Conservation (phyloP, 2,888 invertebrate species). For the Agrotis exclamationis region DNA sequence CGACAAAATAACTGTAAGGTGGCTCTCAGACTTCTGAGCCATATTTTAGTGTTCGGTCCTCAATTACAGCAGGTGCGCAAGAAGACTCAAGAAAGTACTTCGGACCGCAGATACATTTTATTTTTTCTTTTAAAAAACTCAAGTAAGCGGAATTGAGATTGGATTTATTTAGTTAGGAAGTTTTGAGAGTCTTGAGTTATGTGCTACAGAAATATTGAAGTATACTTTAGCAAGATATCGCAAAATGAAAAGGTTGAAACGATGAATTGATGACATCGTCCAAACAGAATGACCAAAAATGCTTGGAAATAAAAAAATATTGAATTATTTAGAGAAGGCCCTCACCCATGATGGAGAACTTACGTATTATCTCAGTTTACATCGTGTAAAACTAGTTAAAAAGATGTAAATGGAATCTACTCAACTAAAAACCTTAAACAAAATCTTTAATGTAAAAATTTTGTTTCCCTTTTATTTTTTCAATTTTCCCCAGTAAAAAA, state of each 20-base stretch:
- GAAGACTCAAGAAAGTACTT: slow-evolving; percentile 55
- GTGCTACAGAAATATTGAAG: slow-evolving; percentile 33
- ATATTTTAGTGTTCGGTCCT: slow-evolving; percentile 67
- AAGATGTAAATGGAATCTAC: background rate
- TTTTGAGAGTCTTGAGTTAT: slow-evolving; percentile 41
- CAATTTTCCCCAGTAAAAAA: too few relatives aligned
- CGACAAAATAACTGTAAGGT: slow-evolving; percentile 58
- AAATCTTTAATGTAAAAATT: too few relatives aligned
- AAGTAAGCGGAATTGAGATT: slow-evolving; percentile 61
- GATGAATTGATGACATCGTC: background rate
- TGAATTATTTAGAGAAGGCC: background rate
- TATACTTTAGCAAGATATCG: background rate
- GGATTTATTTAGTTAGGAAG: slow-evolving; percentile 51
- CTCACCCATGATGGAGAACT: background rate
- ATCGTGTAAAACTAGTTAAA: background rate
- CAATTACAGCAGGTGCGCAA: slow-evolving; percentile 68
- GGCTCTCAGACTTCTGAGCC: slow-evolving; percentile 58
- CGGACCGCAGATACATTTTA: slow-evolving; percentile 47
- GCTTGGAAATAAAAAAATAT: background rate
- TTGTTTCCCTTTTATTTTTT: too few relatives aligned
- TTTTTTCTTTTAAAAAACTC: slow-evolving; percentile 55
- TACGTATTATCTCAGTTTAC: background rate
- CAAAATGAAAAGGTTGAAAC: background rate
- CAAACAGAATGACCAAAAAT: background rate
- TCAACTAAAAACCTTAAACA: background rate